A percentile compares a stretch with the other conserved stretches of the same genome.
phyloP scores from a whole-genome alignment of 2,888 invertebrate species.

The Coleophora flavipennella region DNA sequence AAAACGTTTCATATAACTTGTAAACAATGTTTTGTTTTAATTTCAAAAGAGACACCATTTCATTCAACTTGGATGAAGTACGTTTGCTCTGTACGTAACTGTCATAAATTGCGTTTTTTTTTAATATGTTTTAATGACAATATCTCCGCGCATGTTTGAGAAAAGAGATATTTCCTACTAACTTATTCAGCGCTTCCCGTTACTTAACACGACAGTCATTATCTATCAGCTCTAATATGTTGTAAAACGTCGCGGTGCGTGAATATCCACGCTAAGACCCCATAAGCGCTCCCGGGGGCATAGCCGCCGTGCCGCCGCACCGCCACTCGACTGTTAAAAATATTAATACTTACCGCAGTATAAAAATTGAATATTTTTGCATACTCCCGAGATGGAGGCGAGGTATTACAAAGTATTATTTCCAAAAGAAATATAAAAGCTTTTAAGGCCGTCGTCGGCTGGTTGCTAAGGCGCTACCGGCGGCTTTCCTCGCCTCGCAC shows the following conservation, averaged over 20 bases:
- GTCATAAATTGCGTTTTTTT: no score
- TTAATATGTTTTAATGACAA: no score
- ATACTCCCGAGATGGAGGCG: constrained; percentile 40
- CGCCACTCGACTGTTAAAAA: constrained; percentile 38
- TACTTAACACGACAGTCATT: constrained; percentile 22
- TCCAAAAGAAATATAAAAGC: constrained; percentile 64
- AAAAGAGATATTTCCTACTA: no score
- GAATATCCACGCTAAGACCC: constrained; percentile 53
- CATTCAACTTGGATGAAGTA: no score
- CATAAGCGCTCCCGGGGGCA: constrained; percentile 30
- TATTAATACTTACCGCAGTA: constrained; percentile 45
- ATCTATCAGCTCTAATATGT: constrained; percentile 43
- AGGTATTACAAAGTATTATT: constrained; percentile 63
- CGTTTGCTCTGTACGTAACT: no score
- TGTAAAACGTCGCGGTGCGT: constrained; percentile 38
- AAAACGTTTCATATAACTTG: no score
- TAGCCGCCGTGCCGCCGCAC: constrained; percentile 24
- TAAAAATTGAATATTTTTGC: constrained; percentile 68
- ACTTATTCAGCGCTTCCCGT: no score
- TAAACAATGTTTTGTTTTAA: no score
- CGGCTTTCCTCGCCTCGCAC: constrained; percentile 34
- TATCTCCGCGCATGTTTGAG: no score
- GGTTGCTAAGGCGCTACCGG: constrained; percentile 52
- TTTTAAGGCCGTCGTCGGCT: constrained; percentile 62
- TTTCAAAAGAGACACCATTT: no score